phyloP scores from a whole-genome alignment of 2,888 invertebrate genomes.

The Scrobipalpa atriplicella region DNA sequence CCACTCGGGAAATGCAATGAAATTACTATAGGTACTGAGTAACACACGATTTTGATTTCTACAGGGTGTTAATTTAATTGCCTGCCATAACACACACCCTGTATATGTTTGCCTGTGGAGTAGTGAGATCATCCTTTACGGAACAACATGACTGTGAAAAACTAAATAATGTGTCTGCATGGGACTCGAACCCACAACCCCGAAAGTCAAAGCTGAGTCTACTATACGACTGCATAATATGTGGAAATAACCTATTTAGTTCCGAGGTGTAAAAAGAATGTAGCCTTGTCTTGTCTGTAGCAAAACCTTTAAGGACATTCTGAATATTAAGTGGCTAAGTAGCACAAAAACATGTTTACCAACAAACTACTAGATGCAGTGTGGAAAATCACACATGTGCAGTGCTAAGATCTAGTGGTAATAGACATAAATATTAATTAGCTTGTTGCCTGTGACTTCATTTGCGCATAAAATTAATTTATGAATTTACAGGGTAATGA shows the following conservation, averaged over 20 bases:
- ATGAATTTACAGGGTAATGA: too few species aligned
- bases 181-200: neutral
- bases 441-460: neutral
- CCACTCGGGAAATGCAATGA: neutral
- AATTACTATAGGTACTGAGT: too few species aligned
- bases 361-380: conserved; percentile 15
- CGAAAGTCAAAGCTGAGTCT: neutral
- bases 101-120: too few species aligned
- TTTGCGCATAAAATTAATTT: neutral
- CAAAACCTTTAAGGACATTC: conserved; percentile 15
- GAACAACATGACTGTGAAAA: too few species aligned
- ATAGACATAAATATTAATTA: neutral
- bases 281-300: neutral
- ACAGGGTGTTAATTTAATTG: too few species aligned
- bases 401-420: neutral
- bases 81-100: too few species aligned
- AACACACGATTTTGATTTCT: neutral
- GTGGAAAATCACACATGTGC: conserved; percentile 23
- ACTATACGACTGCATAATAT: neutral
- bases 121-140: too few species aligned
- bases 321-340: conserved; percentile 9
- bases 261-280: conserved; percentile 1
- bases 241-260: conserved; percentile 5
- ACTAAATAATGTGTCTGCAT: too few species aligned
- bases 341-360: conserved; percentile 22